Conservation (phyloP, 2,113 vertebrate genomes). For the Clarias magur region DNA sequence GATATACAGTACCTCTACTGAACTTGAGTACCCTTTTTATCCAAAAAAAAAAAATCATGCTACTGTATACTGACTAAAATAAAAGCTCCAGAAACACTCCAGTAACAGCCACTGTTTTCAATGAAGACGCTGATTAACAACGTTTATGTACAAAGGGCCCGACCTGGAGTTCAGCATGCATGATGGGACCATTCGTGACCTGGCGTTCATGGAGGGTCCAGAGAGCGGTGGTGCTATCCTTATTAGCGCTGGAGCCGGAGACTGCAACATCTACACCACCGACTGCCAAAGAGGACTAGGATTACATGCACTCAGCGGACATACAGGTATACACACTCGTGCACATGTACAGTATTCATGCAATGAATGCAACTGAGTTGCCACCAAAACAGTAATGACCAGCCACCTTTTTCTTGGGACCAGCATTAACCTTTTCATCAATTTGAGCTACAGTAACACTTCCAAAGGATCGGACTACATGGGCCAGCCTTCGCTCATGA, state of each 20-base stretch:
- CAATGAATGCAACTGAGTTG: too few relatives aligned
- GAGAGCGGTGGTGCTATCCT: constrained; percentile 95
- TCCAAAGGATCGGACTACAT: too few relatives aligned
- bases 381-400: too few relatives aligned
- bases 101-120: not conserved
- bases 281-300: constrained; percentile 95
- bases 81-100: not conserved
- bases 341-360: not conserved
- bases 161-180: constrained; percentile 98
- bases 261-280: constrained; percentile 94
- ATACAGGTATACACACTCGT: constrained; percentile 74
- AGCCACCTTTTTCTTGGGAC: too few relatives aligned
- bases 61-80: not conserved
- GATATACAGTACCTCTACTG: not conserved
- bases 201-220: constrained; percentile 98
- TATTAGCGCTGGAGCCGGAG: constrained; percentile 96
- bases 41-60: not conserved
- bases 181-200: constrained; percentile 95
- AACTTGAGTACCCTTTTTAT: not conserved
- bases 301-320: constrained; percentile 83
- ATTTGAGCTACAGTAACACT: too few relatives aligned
- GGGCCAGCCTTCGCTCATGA: too few relatives aligned
- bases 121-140: not conserved
- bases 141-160: constrained; percentile 74
- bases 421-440: too few relatives aligned